phyloP scores from a whole-genome alignment of 1,140 invertebrate genomes.

The Drosophila chauvacae region DNA sequence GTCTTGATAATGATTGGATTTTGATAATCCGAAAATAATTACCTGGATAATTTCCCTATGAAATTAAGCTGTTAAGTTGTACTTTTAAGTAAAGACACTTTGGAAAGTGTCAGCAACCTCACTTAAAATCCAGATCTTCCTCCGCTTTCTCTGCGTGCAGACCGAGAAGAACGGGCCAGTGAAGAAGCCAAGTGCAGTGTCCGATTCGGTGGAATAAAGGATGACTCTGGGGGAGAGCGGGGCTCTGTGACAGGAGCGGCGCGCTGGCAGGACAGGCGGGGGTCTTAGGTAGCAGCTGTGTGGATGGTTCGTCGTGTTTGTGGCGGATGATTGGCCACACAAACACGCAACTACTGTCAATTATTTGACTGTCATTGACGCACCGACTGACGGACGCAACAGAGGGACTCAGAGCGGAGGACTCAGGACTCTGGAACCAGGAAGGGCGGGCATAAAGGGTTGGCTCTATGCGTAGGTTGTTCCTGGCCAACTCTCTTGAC shows the following conservation, averaged over 20 bases:
- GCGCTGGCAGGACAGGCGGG: not conserved
- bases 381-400: slow-evolving; percentile 68
- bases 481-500: slow-evolving; percentile 74
- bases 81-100: not conserved
- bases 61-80: not conserved
- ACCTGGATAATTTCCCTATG: not conserved
- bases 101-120: not conserved
- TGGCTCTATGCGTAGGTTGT: slow-evolving; percentile 47
- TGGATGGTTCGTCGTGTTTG: slow-evolving; percentile 49
- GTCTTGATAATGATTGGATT: too few species aligned
- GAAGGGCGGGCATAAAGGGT: slow-evolving; percentile 27
- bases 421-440: not conserved
- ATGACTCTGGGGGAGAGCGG: slow-evolving; percentile 9
- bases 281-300: slow-evolving; percentile 60
- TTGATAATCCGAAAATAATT: not conserved
- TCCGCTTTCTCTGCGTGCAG: slow-evolving; percentile 10
- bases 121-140: not conserved
- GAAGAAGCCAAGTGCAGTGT: slow-evolving; percentile 49
- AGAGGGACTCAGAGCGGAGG: slow-evolving; percentile 29
- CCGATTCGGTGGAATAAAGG: slow-evolving; percentile 34
- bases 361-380: slow-evolving; percentile 82
- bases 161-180: slow-evolving; percentile 30
- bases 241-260: slow-evolving; percentile 17
- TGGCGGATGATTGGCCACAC: slow-evolving; percentile 80
- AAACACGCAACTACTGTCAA: slow-evolving; percentile 84